phyloP scores from a whole-genome alignment of 2,888 invertebrate species.

The Gasteruption jaculator region DNA sequence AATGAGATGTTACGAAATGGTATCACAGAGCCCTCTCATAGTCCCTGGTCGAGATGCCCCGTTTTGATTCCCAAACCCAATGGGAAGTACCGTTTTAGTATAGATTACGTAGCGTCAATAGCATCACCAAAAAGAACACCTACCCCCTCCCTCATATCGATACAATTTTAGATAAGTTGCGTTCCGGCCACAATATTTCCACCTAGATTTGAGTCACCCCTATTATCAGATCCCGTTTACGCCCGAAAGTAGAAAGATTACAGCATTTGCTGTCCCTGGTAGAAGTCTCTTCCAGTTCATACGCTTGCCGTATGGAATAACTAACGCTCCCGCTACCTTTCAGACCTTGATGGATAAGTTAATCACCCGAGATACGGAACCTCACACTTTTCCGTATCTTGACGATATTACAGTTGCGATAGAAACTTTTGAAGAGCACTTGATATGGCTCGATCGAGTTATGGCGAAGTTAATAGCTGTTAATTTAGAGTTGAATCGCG shows the following conservation, averaged over 20 bases:
- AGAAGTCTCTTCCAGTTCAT: constrained; percentile 20
- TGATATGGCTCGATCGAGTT: constrained; percentile 9
- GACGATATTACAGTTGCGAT: constrained; percentile 21
- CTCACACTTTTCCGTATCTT: constrained; percentile 15
- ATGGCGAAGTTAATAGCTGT: constrained; percentile 18
- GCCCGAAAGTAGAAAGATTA: constrained; percentile 14
- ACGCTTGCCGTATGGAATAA: constrained; percentile 22
- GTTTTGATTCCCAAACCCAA: too few species aligned
- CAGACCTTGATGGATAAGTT: constrained; percentile 20
- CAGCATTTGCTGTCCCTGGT: constrained; percentile 21
- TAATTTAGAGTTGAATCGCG: constrained; percentile 16
- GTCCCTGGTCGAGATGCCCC: too few species aligned
- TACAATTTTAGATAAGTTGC: too few species aligned
- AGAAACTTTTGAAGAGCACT: constrained; percentile 18
- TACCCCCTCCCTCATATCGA: too few species aligned
- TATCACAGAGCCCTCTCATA: too few species aligned
- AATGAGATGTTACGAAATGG: too few species aligned
- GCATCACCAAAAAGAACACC: too few species aligned
- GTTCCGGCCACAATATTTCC: too few species aligned
- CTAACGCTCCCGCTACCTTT: constrained; percentile 21
- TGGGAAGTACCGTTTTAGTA: too few species aligned
- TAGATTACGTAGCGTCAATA: too few species aligned
- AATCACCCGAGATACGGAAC: constrained; percentile 11
- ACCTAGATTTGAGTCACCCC: constrained; percentile 24
- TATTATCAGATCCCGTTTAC: constrained; percentile 24